Base-by-base conservation (phyloP, 2,113 vertebrate genomes). In the Mirounga angustirostris region DNA sequence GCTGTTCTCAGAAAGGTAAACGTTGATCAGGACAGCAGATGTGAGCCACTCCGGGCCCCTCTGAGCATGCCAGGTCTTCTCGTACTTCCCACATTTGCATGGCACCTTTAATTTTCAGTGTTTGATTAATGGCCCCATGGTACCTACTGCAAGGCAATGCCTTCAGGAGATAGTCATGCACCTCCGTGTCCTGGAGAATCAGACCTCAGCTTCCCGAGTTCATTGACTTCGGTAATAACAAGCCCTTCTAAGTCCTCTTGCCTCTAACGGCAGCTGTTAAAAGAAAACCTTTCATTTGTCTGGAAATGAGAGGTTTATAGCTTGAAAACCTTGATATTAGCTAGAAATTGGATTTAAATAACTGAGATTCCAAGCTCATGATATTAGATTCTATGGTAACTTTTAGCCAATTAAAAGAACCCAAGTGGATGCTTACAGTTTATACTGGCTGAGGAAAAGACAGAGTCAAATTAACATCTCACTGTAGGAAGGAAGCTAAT, bases 291-390 rank as follows among this genome's bases (percentile, higher is more conserved):
- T 96, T 97, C 52, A 97, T 96, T 97, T 98, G 56, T 80, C 89
- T 97, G 95, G 92, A 97, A 97, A 97, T 95, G 97, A 98, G 93
- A 96, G 89, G 87, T 94, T 97, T 95, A 30, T 80, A 52, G 69
- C 95, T 94, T 80, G 58, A 94, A 97, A 98, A 95, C 82, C 87
- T 97, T 94, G 28, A 95, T 93, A 87, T 87, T 90, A 96, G 89
- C 69, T 94, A 87, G 83, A 96, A 96, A 97, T 95, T 89, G 81
- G 69, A 96, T 80, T 95, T 86, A 95, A 97, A 80, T 86, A 76
- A 61, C 54, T 67, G 79, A 92, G 59, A 96, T 95, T 96, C 92
- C 83, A 83, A 80, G 90, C 78, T 58, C 36, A n/a, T 94, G 94
- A 22, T 95, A 84, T 84, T 87, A 90, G 67, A 89, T 95, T 50